Evolutionary conservation across 2,113 vertebrate species (phyloP), one percentile per base, ranked within the genome.

Genomic region (Limnothrissa miodon): DNA sequence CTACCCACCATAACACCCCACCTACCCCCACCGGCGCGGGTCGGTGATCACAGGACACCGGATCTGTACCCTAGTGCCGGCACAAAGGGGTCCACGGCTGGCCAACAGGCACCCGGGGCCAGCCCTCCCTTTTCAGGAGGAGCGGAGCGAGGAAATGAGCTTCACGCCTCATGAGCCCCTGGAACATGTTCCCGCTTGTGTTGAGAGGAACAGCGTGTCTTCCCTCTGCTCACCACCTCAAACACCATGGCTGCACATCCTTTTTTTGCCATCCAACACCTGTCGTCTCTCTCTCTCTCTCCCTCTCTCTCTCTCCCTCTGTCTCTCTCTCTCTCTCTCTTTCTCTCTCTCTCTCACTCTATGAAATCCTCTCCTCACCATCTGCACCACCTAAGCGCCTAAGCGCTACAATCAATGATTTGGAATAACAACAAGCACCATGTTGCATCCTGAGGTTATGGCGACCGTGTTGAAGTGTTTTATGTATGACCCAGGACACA

Each of bases 11-110:
- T n/a, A n/a, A n/a, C n/a, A n/a, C n/a, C n/a, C n/a, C n/a, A n/a
- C n/a, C n/a, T n/a, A n/a, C n/a, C n/a, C n/a, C n/a, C n/a, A n/a
- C n/a, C n/a, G n/a, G n/a, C 83, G 83, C 87, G 86, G 86, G 86
- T 87, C 86, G 59, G 51, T 82, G 84, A 86, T 84, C 81, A 87
- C 82, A 89, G 88, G 83, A 89, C 83, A 36, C 45, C 19, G 51
- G 66, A 81, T 84, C 82, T 45, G 45, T 56, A 66, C 59, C 84
- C 62, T 51, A 44, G 39, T 39, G 59, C n/a, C 66, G 42, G 56
- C 79, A 83, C 42, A 85, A 83, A 83, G 51, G 80, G 25, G 83
- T 9, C 7, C 29, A 79, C 29, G 5, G 8, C 82, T 62, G 36
- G 56, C 53, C 59, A 53, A 78, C 46, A 13, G 82, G 83, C 39